Evolutionary conservation across 2,888 invertebrate genomes (phyloP).

Genomic region (Platypus cylindrus): DNA sequence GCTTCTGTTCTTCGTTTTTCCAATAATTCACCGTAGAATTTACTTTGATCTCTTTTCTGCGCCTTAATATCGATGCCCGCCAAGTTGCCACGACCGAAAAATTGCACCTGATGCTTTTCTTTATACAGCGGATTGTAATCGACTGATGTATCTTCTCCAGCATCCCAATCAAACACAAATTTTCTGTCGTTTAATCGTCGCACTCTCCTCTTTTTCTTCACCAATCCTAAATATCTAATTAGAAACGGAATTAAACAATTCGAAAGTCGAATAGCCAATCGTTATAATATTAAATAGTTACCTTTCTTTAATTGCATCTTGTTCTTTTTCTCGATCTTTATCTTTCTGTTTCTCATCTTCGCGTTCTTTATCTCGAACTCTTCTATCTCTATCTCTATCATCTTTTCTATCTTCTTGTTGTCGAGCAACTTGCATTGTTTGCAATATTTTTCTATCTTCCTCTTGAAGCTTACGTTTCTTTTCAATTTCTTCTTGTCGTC

Average conservation of each 20-base stretch:
- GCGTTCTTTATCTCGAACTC: slow-evolving; percentile 38
- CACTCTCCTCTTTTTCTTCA: slow-evolving; percentile 86
- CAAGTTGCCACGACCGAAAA: slow-evolving; percentile 94
- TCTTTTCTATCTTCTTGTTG: slow-evolving; percentile 27
- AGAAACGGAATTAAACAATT: background rate
- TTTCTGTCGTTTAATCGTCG: slow-evolving; percentile 93
- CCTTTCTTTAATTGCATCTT: slow-evolving; percentile 90
- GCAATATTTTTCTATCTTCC: slow-evolving; percentile 41
- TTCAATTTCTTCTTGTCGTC: slow-evolving; percentile 81
- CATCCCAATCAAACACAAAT: slow-evolving; percentile 99
- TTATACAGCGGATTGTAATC: slow-evolving; percentile 97
- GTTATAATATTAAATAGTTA: background rate
- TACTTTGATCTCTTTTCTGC: slow-evolving; percentile 88
- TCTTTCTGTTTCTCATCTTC: slow-evolving; percentile 45
- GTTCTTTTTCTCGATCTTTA: slow-evolving; percentile 85
- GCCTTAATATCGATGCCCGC: slow-evolving; percentile 98
- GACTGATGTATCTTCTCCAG: slow-evolving; percentile 93
- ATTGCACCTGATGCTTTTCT: slow-evolving; percentile 92
- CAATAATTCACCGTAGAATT: slow-evolving; percentile 91
- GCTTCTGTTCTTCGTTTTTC: slow-evolving; percentile 92
- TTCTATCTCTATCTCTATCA: slow-evolving; percentile 29
- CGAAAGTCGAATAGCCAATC: background rate
- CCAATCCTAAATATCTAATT: slow-evolving; percentile 65
- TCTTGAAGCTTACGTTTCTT: slow-evolving; percentile 60
- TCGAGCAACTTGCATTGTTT: slow-evolving; percentile 25